phyloP scores from a whole-genome alignment of 2,797 vertebrate genomes.

The Myoxocephalus aenaeus region DNA sequence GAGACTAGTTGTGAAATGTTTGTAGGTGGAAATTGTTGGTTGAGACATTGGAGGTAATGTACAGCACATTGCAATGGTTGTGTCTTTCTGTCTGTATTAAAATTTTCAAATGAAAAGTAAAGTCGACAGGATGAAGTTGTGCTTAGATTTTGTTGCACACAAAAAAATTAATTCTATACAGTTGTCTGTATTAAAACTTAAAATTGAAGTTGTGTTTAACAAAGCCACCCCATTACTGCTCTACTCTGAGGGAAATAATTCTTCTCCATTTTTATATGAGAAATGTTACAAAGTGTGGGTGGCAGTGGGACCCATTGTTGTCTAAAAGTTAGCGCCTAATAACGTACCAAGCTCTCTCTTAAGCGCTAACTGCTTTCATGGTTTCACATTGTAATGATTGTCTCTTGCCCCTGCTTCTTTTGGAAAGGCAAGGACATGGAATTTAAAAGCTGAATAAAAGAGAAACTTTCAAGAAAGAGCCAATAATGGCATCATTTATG shows the following conservation, averaged over 20 bases:
- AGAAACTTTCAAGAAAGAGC: slow-evolving; percentile 1
- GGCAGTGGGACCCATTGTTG: slow-evolving; percentile 22
- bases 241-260: slow-evolving; percentile 1
- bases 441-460: slow-evolving; percentile 39
- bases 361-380: slow-evolving; percentile 22
- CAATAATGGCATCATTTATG: slow-evolving; percentile 5
- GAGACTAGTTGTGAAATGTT: slow-evolving; percentile 57
- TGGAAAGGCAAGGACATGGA: background rate
- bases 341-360: slow-evolving; percentile 45
- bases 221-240: slow-evolving; percentile 4
- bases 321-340: slow-evolving; percentile 33
- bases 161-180: background rate
- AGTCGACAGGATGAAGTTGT: slow-evolving; percentile 15
- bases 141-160: slow-evolving; percentile 3
- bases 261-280: slow-evolving; percentile 22
- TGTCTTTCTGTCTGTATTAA: slow-evolving; percentile 72
- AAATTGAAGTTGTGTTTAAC: background rate
- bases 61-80: slow-evolving; percentile 49
- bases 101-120: slow-evolving; percentile 61
- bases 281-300: slow-evolving; percentile 23
- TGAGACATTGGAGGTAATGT: slow-evolving; percentile 46
- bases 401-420: slow-evolving; percentile 12
- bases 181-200: background rate
- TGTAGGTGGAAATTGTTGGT: slow-evolving; percentile 45
- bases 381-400: slow-evolving; percentile 27